Base-by-base conservation (phyloP, 2,888 invertebrate genomes). In the Nymphalis polychloros region DNA sequence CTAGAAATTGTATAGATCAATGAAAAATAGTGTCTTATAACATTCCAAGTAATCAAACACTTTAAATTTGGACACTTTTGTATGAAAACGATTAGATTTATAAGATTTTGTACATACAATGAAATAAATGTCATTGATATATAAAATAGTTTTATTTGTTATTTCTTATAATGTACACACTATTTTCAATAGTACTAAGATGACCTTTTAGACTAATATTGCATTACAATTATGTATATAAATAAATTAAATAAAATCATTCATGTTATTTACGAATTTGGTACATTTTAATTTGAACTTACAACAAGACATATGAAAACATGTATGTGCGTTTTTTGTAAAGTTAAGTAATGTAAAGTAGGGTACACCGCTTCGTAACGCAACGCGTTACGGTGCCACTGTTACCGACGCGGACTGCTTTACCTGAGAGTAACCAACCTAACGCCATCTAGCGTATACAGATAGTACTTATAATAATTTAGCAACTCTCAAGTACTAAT, bases 21-120 rank as follows among this genome's bases (percentile, higher is more conserved):
- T 88, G 86, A 87, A 84, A 86, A 86, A 90, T 89, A 90, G 91
- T 91, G 90, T 92, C 89, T 89, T 89, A 84, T 84, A 87, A 92
- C 92, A 92, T 92, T 92, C 92, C 92, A 92, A 87, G 86, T 90
- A 89, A 82, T 88, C 88, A 84, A 87, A 84, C 88, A 87, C 84
- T 81, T 87, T 85, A 87, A 86, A 89, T 89, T 91, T 92, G 89
- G 90, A 91, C 90, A 92, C 90, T 92, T 92, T 92, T 92, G 90
- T 92, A 92, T 85, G 88, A 87, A 86, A 55, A 89, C 80, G 81
- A 84, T 83, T 91, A 92, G 89, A 88, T 90, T 87, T 90, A 70
- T 91, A 91, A 92, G 92, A 87, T 92, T 92, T 92, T 92, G 92
- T 92, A 92, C 91, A 92, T 92, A 92, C 87, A 89, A 90, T 89